These are phyloP conservation scores for Echinometra lucunter DNA, from an alignment of 53 echinoderm and acorn worm genomes.

Conservation along the genomic window DNA sequence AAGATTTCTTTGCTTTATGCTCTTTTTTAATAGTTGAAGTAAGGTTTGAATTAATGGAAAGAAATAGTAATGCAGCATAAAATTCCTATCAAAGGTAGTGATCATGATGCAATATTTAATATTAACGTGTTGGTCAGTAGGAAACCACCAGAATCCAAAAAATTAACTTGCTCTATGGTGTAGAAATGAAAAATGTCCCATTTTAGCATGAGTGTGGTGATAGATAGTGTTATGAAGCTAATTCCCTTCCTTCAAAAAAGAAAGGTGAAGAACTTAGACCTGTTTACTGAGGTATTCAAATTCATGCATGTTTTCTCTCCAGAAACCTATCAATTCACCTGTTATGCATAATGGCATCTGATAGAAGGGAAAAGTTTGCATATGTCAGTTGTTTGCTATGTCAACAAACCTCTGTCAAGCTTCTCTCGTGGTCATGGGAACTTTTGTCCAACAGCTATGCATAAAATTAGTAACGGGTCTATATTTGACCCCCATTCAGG, in stretches of 20 bases:
- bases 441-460: too few species aligned
- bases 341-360: too few species aligned
- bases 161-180: not conserved
- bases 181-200: not conserved
- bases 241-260: not conserved
- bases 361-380: too few species aligned
- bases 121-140: not conserved
- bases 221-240: not conserved
- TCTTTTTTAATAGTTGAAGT: not conserved
- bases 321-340: too few species aligned
- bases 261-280: too few species aligned
- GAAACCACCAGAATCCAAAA: not conserved
- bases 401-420: too few species aligned
- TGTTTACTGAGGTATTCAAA: too few species aligned
- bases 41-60: not conserved
- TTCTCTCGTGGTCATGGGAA: too few species aligned
- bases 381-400: too few species aligned
- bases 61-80: not conserved
- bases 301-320: too few species aligned
- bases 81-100: not conserved
- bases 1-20: not conserved
- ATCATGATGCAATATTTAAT: not conserved
- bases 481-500: too few species aligned
- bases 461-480: too few species aligned
- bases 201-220: not conserved